These are phyloP conservation scores for Xenopus petersii DNA, from an alignment of 2,797 vertebrate genomes.

Conservation along the genomic window DNA sequence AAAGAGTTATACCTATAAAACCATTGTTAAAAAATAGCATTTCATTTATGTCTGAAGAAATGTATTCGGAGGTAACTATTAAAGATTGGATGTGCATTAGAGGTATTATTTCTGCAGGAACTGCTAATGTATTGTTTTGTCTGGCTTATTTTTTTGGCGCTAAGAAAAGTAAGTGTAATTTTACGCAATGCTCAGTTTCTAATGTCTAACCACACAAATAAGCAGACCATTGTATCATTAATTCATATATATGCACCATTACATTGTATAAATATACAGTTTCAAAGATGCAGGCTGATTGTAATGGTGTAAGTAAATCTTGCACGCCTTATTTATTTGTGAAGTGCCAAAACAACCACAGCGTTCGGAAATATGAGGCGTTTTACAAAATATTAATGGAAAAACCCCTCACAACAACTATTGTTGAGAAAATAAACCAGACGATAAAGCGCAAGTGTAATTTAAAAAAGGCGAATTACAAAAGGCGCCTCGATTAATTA, in stretches of 20 bases:
- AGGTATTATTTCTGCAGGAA: too few species aligned
- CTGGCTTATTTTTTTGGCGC: conserved; percentile 1
- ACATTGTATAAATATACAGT: conserved; percentile 25
- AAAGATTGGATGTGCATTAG: too few species aligned
- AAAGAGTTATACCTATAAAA: too few species aligned
- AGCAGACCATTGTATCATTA: conserved; percentile 12
- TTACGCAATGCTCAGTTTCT: not conserved
- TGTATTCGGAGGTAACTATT: too few species aligned
- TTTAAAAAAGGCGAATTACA: not conserved
- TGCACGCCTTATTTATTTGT: conserved; percentile 22
- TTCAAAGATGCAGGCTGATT: not conserved
- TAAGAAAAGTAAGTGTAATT: not conserved
- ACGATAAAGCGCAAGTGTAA: not conserved
- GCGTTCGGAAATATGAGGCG: not conserved
- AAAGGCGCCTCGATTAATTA: not conserved
- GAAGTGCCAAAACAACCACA: conserved; percentile 16
- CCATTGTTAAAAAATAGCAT: too few species aligned
- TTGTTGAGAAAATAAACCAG: conserved; percentile 13
- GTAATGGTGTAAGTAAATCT: conserved; percentile 37
- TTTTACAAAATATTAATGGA: conserved; percentile 3
- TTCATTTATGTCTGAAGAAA: too few species aligned
- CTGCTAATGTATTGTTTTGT: conserved; percentile 14
- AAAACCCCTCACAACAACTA: conserved; percentile 2
- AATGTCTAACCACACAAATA: not conserved
- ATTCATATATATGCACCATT: conserved; percentile 36